Evolutionary conservation across 2,888 invertebrate genomes (phyloP).

Genomic region (Drosophila limbata): DNA sequence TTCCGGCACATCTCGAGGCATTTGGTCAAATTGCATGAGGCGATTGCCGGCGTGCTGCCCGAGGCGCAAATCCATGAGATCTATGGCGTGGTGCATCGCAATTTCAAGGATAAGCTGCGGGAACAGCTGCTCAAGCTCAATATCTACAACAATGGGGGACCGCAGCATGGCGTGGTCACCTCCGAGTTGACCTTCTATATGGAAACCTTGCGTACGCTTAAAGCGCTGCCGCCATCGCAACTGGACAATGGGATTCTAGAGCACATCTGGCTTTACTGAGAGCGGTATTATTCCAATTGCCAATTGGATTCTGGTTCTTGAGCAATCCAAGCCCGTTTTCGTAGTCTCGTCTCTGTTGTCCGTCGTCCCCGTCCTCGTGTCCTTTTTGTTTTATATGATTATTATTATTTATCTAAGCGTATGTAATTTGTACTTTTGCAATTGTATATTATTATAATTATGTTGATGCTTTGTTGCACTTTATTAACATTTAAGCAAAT

Average conservation of each 20-base stretch:
- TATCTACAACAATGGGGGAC: slow-evolving; percentile 97
- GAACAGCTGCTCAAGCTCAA: slow-evolving; percentile 94
- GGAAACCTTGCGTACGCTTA: slow-evolving; percentile 92
- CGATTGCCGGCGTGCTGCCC: slow-evolving; percentile 94
- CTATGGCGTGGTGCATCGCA: slow-evolving; percentile 92
- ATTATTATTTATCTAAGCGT: slow-evolving; percentile 44
- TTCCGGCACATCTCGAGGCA: slow-evolving; percentile 95
- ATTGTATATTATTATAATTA: slow-evolving; percentile 16
- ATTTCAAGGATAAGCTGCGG: slow-evolving; percentile 94
- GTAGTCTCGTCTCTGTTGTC: slow-evolving; percentile 1
- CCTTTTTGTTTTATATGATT: slow-evolving; percentile 3
- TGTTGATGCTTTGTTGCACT: slow-evolving; percentile 12
- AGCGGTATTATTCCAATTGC: slow-evolving; percentile 43
- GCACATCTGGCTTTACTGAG: slow-evolving; percentile 90
- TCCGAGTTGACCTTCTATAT: slow-evolving; percentile 96
- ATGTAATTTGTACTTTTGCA: slow-evolving; percentile 30
- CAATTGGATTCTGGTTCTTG: slow-evolving; percentile 24
- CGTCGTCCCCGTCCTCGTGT: neutral
- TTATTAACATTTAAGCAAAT: slow-evolving; percentile 12
- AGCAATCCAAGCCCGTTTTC: slow-evolving; percentile 5
- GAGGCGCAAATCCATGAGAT: slow-evolving; percentile 91
- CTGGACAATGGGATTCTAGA: slow-evolving; percentile 90
- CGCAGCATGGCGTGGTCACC: slow-evolving; percentile 97
- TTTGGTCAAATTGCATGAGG: slow-evolving; percentile 95
- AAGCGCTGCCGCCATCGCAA: slow-evolving; percentile 91